Base-by-base conservation (phyloP, 1,140 invertebrate genomes). In the Pogonomyrmex barbatus region DNA sequence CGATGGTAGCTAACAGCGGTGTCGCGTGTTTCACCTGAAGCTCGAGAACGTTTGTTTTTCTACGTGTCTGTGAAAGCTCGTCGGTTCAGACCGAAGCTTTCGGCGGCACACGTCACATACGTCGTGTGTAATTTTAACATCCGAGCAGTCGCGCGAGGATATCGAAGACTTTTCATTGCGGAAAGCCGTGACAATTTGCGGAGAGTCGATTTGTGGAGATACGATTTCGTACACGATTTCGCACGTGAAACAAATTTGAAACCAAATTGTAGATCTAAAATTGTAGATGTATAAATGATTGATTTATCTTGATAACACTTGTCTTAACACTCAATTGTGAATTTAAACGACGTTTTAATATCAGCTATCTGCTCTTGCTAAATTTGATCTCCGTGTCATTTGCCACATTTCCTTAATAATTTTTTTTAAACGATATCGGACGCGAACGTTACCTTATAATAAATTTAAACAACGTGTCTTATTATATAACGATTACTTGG, bases 111-210 rank as follows among this genome's bases (percentile, higher is more conserved):
- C 42, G 52, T 83, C 68, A 62, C 68, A 56, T 39, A 56, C 47
- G 79, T 75, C 54, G n/a, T 12, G 54, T 54, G 33, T 83, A 83
- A 83, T 75, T 83, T 83, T 83, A 73, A 83, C 68, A 17, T 73
- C 33, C 47, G 54, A 75, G 30, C 50, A 52, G 79, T 75, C 42
- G 36, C 39, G 30, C 33, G 60, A 2, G 36, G 0, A 42, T 8
- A 54, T 81, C 62, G 77, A 52, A 45, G 47, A 8, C 39, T 68
- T 24, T 68, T 70, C 9, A 24, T 54, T 14, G 36, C 8, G 17
- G 33, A 33, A 30, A 79, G 73, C n/a, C 2, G 6, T 24, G 42
- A 24, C 67, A 78, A 78, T 78, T 33, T 52, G 17, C n/a, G 17
- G 3, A 56, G 12, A 56, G 12, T 39, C 33, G 36, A 39, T 78